phyloP scores from a whole-genome alignment of 2,797 vertebrate species.

The Lophius americanus region DNA sequence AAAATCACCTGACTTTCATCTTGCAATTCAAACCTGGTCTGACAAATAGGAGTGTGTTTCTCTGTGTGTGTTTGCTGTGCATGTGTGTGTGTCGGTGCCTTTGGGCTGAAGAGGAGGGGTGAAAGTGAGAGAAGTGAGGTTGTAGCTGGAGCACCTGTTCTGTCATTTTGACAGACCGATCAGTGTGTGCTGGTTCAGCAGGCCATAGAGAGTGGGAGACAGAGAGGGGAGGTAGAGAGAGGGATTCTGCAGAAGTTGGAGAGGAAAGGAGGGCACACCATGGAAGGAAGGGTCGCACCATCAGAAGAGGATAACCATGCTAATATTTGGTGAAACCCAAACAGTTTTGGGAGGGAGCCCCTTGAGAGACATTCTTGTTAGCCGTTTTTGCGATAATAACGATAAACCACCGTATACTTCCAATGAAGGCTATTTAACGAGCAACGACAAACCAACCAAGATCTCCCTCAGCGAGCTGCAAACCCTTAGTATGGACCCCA shows the following conservation, averaged over 20 bases:
- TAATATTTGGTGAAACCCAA: too few species aligned
- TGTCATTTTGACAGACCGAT: slow-evolving; percentile 81
- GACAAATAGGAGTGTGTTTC: slow-evolving; percentile 25
- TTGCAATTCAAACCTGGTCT: slow-evolving; percentile 13
- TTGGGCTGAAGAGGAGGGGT: slow-evolving; percentile 30
- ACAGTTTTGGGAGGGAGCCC: too few species aligned
- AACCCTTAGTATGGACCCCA: too few species aligned
- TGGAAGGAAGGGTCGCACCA: background rate
- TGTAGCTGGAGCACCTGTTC: slow-evolving; percentile 83
- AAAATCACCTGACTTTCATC: slow-evolving; percentile 39
- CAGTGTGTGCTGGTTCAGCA: slow-evolving; percentile 86
- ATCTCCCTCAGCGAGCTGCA: too few species aligned
- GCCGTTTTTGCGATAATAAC: too few species aligned
- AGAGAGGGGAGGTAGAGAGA: slow-evolving; percentile 30
- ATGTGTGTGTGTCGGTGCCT: slow-evolving; percentile 20
- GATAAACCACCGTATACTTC: too few species aligned
- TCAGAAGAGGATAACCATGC: too few species aligned
- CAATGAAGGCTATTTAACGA: too few species aligned
- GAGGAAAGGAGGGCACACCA: slow-evolving; percentile 18
- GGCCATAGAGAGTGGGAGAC: slow-evolving; percentile 64
- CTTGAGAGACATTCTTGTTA: too few species aligned
- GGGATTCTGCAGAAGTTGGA: slow-evolving; percentile 37
- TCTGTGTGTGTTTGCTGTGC: slow-evolving; percentile 6
- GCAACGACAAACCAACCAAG: too few species aligned
- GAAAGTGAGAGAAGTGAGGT: slow-evolving; percentile 67